Conservation (phyloP, 2,888 invertebrate genomes). For the Pinctada fucata region DNA sequence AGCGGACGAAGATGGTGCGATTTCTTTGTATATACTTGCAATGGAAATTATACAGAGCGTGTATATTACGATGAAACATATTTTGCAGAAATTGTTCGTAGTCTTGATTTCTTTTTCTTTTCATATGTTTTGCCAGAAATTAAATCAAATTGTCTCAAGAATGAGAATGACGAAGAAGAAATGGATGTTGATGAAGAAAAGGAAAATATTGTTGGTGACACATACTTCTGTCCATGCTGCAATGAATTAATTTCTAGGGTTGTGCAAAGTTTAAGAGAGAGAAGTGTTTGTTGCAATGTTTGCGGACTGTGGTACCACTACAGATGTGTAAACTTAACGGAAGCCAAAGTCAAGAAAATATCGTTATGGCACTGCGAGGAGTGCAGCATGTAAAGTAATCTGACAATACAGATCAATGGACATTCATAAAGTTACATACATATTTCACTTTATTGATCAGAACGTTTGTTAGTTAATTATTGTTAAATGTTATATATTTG, state of each 20-base stretch:
- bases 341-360: conserved; percentile 3
- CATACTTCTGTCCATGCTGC: conserved; percentile 8
- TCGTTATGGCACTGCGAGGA: neutral
- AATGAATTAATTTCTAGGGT: neutral
- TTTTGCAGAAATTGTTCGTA: conserved; percentile 4
- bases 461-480: too few species aligned
- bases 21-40: too few species aligned
- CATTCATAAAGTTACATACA: neutral
- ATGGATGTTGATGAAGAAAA: neutral
- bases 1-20: too few species aligned
- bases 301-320: conserved; percentile 12
- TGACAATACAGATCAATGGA: too few species aligned
- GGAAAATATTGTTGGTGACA: neutral
- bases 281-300: neutral
- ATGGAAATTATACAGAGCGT: too few species aligned
- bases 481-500: too few species aligned
- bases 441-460: too few species aligned
- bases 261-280: neutral
- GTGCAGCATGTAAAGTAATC: too few species aligned
- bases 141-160: neutral
- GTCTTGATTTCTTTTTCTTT: conserved; percentile 9
- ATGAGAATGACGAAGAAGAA: neutral
- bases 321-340: conserved; percentile 3
- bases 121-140: too few species aligned
- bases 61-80: neutral